Evolutionary conservation across 2,797 vertebrate species (phyloP).

Genomic region (Cichlasoma orientale): DNA sequence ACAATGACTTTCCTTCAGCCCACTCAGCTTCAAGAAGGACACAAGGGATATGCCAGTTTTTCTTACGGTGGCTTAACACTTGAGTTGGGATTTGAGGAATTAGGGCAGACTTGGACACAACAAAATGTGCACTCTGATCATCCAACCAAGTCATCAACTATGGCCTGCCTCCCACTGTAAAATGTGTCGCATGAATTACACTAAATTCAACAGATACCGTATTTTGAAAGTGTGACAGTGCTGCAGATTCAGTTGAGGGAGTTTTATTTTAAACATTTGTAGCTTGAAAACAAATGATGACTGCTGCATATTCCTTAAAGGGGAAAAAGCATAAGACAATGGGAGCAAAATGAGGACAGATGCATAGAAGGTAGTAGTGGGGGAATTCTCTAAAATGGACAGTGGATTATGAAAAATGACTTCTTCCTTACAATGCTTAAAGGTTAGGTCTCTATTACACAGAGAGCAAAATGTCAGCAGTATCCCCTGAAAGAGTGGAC

Average conservation of each 20-base stretch:
- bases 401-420: constrained; percentile 90
- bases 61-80: constrained; percentile 71
- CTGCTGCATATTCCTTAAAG: constrained; percentile 25
- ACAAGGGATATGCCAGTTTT: constrained; percentile 72
- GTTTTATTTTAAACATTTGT: constrained; percentile 29
- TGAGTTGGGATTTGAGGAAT: constrained; percentile 76
- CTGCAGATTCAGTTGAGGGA: constrained; percentile 16
- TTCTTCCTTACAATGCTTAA: constrained; percentile 87
- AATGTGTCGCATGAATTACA: constrained; percentile 32
- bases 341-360: constrained; percentile 65
- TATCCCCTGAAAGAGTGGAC: constrained; percentile 80
- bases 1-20: constrained; percentile 82
- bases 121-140: constrained; percentile 73
- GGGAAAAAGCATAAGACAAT: constrained; percentile 39
- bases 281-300: constrained; percentile 44
- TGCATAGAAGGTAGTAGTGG: constrained; percentile 64
- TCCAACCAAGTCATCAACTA: constrained; percentile 66
- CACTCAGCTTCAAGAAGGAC: constrained; percentile 77
- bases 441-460: constrained; percentile 91
- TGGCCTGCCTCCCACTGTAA: constrained; percentile 28
- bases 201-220: constrained; percentile 10
- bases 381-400: constrained; percentile 77
- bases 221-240: constrained; percentile 14
- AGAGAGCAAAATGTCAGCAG: constrained; percentile 84
- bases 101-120: constrained; percentile 71